A percentile compares a stretch with the other conserved stretches of the same genome.
These are phyloP conservation scores for Siphlonurus alternatus DNA, from an alignment of 2,888 invertebrate genomes.

Conservation along the genomic window DNA sequence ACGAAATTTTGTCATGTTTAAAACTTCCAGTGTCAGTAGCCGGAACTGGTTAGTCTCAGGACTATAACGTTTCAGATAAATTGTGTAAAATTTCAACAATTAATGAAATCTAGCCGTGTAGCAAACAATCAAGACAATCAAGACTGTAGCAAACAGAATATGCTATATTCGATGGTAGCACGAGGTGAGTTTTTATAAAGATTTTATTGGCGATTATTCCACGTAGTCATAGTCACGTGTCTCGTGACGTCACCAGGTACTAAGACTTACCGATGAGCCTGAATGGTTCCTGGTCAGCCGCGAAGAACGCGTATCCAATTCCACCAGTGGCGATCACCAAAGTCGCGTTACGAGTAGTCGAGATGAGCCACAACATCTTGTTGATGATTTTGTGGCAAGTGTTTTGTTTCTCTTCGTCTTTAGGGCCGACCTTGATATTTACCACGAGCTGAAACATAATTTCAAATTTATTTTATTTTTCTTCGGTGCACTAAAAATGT, in stretches of 20 bases:
- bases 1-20: too few relatives aligned
- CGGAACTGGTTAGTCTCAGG: too few relatives aligned
- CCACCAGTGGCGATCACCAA: conserved; percentile 58
- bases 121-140: too few relatives aligned
- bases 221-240: too few relatives aligned
- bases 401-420: conserved; percentile 33
- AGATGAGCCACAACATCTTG: conserved; percentile 54
- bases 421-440: conserved; percentile 41
- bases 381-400: conserved; percentile 40
- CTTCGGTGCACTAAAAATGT: background rate
- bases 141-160: too few relatives aligned
- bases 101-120: too few relatives aligned
- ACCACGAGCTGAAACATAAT: conserved; percentile 39
- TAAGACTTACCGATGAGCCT: conserved; percentile 43
- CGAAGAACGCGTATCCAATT: conserved; percentile 46
- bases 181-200: too few relatives aligned
- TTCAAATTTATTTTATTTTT: conserved; percentile 2
- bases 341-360: conserved; percentile 69
- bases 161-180: too few relatives aligned
- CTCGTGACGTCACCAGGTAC: background rate
- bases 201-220: too few relatives aligned
- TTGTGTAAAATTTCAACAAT: too few relatives aligned
- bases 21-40: too few relatives aligned
- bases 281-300: conserved; percentile 37
- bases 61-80: too few relatives aligned